Base-by-base conservation (phyloP, 2,888 invertebrate species). In the Thera obeliscata region DNA sequence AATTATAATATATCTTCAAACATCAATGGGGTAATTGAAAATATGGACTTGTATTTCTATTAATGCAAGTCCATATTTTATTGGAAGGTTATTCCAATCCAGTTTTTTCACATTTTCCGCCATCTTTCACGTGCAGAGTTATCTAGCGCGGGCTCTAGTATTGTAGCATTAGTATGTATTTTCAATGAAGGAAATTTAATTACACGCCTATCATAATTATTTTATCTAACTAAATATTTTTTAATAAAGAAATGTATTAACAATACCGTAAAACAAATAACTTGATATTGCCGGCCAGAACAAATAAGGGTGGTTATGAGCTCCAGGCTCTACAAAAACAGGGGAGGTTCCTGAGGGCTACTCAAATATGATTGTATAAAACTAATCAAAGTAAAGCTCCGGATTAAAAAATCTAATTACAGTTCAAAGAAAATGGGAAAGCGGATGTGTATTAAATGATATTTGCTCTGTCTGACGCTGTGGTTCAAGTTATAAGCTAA, bases 361-460 rank as follows among this genome's bases (percentile, higher is more conserved):
- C 57, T 36, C 66, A 61, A 56, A 71, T 50, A 61, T 60, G 33
- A 72, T 67, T 67, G 54, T 65, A 41, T 60, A 54, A 64, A 70
- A 71, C 66, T 67, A 74, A 74, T 71, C 69, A 74, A 74, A 75
- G 67, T 70, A 72, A 67, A 68, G 55, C 56, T 59, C 59, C 60
- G 63, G 64, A 58, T 59, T 57, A 66, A 71, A 72, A 77, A 67
- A 76, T 74, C 69, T 79, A 78, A 79, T 79, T 80, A 79, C 68
- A 74, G 76, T 77, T 75, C 76, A 76, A 77, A 79, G 73, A 81
- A 83, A 84, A 79, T 77, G 75, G 78, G 73, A 82, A 78, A 73
- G 76, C 74, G 81, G 78, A 84, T 82, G 76, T 82, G 81, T 82
- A 80, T 82, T 74, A 81, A 84, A 85, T 85, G 78, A 85, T 87